A percentile compares a stretch with the other conserved stretches of the same genome.
Evolutionary conservation across 2,113 vertebrate genomes (phyloP).

Genomic region (Equus przewalskii): DNA sequence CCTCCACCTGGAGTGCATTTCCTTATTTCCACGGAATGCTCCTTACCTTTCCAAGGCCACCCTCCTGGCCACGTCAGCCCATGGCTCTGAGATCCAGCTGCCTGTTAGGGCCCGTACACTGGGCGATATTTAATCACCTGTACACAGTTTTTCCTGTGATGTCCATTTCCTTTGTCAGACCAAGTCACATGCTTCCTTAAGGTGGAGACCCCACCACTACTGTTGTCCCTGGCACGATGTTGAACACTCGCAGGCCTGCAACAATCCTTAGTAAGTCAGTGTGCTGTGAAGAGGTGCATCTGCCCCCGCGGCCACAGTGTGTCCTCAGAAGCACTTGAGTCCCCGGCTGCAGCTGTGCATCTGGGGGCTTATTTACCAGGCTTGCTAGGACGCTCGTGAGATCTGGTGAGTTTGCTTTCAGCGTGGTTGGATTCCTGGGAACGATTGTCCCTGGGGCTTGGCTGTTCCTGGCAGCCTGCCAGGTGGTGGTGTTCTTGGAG

Average conservation of each 20-base stretch:
- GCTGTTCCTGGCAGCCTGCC: conserved; percentile 58
- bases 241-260: neutral
- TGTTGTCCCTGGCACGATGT: no score
- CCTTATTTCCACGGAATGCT: neutral
- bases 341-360: neutral
- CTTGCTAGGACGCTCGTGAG: neutral
- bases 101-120: neutral
- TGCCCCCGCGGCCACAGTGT: neutral
- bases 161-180: neutral
- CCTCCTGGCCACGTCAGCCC: neutral
- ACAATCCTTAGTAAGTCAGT: neutral
- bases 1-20: neutral
- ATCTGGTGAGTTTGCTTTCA: neutral
- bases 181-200: conserved; percentile 1
- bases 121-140: neutral
- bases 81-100: neutral
- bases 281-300: neutral
- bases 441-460: neutral
- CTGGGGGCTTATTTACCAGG: neutral
- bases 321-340: neutral
- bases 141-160: neutral
- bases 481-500: conserved; percentile 73
- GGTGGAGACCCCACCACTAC: neutral
- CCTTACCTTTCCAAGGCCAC: neutral
- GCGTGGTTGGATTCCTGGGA: conserved; percentile 31